Conservation (phyloP, 2,113 vertebrate species). For the Elanoides forficatus region DNA sequence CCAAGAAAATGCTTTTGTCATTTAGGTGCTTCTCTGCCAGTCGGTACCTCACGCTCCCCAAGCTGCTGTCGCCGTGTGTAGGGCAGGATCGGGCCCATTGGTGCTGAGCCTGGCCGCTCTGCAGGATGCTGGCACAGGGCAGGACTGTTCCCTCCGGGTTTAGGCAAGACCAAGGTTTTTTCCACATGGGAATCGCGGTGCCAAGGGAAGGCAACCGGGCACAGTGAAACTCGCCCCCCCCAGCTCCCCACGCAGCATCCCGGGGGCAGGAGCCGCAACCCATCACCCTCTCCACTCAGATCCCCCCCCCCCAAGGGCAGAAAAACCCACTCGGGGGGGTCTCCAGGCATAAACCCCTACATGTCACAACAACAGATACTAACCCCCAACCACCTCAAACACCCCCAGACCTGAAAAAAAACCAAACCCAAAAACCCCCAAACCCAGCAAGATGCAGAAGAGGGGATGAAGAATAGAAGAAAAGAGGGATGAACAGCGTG, state of each 20-base stretch:
- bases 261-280: accelerated
- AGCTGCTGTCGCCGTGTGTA: accelerated
- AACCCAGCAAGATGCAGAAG: background rate
- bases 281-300: background rate
- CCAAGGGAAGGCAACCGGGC: background rate
- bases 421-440: too few species aligned
- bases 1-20: accelerated
- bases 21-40: background rate
- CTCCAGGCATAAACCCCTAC: background rate
- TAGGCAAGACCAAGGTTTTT: background rate
- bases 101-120: background rate
- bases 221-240: background rate
- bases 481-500: background rate
- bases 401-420: background rate
- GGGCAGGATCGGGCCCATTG: background rate
- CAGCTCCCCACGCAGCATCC: background rate
- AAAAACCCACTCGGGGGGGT: accelerated
- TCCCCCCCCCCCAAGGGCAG: accelerated
- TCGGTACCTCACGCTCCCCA: accelerated
- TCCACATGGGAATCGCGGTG: accelerated
- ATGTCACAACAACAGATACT: accelerated
- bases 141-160: background rate
- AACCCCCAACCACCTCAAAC: background rate
- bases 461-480: background rate
- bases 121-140: background rate